Evolutionary conservation across 2,113 vertebrate genomes (phyloP).

Genomic region (Heterotilapia buettikoferi): DNA sequence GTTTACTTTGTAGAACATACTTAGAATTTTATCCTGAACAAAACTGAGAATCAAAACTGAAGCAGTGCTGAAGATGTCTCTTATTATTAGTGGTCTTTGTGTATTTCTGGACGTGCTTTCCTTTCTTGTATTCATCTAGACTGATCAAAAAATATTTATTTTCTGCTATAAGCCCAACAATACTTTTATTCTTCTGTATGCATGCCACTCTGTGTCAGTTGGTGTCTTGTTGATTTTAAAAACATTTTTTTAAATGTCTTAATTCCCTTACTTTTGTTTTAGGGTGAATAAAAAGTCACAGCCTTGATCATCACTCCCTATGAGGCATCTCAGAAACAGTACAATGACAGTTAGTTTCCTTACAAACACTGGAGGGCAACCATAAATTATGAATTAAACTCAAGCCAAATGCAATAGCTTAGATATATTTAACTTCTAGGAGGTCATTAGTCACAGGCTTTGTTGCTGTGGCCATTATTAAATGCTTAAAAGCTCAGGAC

Average conservation of each 20-base stretch:
- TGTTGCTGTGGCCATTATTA: slow-evolving; percentile 34
- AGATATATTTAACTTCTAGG: slow-evolving; percentile 10
- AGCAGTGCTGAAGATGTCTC: background rate
- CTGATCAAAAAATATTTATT: background rate
- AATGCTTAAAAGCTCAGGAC: slow-evolving; percentile 37
- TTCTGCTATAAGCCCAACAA: background rate
- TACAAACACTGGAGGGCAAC: background rate
- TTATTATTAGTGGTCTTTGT: background rate
- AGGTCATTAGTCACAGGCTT: slow-evolving; percentile 18
- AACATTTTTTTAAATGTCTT: slow-evolving; percentile 1
- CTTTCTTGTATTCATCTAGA: background rate
- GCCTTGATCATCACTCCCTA: background rate
- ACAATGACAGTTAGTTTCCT: slow-evolving; percentile 15
- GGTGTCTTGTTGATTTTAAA: slow-evolving; percentile 3
- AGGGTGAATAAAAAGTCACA: slow-evolving; percentile 26
- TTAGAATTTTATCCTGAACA: background rate
- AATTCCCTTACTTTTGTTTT: slow-evolving; percentile 10
- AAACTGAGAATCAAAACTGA: background rate
- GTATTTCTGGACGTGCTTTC: background rate
- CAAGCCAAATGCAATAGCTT: background rate
- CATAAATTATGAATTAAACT: slow-evolving; percentile 23
- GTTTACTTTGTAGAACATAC: background rate
- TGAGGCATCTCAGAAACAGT: slow-evolving; percentile 3
- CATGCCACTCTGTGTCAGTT: background rate
- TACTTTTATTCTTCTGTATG: background rate